Evolutionary conservation across 1,140 invertebrate species (phyloP).

Genomic region (Leguminivora glycinivorella): DNA sequence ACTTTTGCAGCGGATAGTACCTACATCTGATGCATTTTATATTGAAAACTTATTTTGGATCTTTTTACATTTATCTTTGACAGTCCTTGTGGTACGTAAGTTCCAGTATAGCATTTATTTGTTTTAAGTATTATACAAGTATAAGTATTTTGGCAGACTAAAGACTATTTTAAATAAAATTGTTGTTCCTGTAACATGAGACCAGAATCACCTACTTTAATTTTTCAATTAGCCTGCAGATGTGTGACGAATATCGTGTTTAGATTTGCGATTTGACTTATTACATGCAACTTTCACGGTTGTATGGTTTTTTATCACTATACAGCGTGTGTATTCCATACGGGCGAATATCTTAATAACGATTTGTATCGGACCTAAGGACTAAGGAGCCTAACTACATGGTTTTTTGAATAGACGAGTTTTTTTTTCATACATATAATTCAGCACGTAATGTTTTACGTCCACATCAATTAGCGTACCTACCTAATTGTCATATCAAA

Average conservation of each 20-base stretch:
- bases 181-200: not conserved
- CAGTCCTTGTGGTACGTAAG: not conserved
- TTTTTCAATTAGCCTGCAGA: not conserved
- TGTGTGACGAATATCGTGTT: not conserved
- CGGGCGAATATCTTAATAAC: too few species aligned
- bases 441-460: too few species aligned
- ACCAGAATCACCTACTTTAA: not conserved
- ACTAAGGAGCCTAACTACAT: too few species aligned
- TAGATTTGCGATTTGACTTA: not conserved
- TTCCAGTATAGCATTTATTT: not conserved
- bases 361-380: too few species aligned
- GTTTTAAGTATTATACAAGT: not conserved
- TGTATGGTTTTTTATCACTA: too few species aligned
- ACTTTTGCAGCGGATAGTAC: too few species aligned
- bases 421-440: too few species aligned
- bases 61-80: not conserved
- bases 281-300: not conserved
- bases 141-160: conserved; percentile 5
- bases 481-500: too few species aligned
- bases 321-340: too few species aligned
- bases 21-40: not conserved
- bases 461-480: too few species aligned
- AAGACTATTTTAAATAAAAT: conserved; percentile 8
- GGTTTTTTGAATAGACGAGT: too few species aligned
- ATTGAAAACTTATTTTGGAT: not conserved